Base-by-base conservation (phyloP, 2,113 vertebrate species). In the Gymnogyps californianus region DNA sequence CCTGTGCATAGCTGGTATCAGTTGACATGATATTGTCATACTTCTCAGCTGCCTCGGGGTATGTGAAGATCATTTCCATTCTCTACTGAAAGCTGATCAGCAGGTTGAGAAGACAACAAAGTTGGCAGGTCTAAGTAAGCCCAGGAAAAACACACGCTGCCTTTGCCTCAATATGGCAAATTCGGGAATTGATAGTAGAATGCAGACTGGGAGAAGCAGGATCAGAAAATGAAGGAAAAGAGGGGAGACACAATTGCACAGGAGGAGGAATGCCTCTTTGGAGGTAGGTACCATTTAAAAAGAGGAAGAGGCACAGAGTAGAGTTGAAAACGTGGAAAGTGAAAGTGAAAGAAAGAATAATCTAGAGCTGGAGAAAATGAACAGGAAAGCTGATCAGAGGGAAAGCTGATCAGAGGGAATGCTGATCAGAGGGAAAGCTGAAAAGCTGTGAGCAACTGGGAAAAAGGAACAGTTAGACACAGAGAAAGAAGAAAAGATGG, bases 391-490 rank as follows among this genome's bases (percentile, higher is more conserved):
- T 54, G 28, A 54, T 31, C 52, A 54, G 52, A 54, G 94, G 87
- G 46, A 96, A 97, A 89, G 87, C 26, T 70, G 96, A 72, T n/a
- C n/a, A n/a, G n/a, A n/a, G n/a, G 95, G 94, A 91, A 98, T 77
- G 54, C 52, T 54, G 28, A 54, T 31, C 52, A 54, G 52, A 54
- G 94, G 87, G 46, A 96, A 97, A 89, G 87, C 26, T 70, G 96
- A 72, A 96, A 97, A 92, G 67, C 87, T 93, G 72, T 86, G 82
- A 61, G 82, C 26, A 36, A 67, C 93, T 98, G 32, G 83, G 81
- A n/a, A 84, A 66, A 91, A 92, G 38, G 69, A 84, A 70, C 58
- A 46, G 32, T 54, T 59, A 95, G 70, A 57, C 19, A 75, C 10
- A 87, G 11, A 52, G 31, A 79, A 75, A 69, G 74, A 95, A 57